Evolutionary conservation across 2,113 vertebrate genomes (phyloP).

Genomic region (Larimichthys polyactis): DNA sequence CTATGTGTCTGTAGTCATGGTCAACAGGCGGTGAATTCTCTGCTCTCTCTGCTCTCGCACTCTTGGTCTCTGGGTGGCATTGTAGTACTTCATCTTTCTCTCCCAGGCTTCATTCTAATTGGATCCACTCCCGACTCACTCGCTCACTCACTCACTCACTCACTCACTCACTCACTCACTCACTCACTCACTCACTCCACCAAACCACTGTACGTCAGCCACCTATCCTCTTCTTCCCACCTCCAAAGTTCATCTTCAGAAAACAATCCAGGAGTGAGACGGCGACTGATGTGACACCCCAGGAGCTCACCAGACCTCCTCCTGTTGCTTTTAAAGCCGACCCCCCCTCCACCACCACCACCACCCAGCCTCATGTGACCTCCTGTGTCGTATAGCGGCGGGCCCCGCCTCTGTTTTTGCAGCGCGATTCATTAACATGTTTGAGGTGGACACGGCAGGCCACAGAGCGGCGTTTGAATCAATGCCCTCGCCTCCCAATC

Average conservation of each 20-base stretch:
- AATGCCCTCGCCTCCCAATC: conserved; percentile 80
- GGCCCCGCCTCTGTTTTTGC: conserved; percentile 41
- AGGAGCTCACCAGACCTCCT: conserved; percentile 1
- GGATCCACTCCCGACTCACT: conserved; percentile 39
- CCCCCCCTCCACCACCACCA: neutral
- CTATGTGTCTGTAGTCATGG: conserved; percentile 76
- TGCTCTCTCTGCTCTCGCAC: conserved; percentile 54
- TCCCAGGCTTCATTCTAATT: conserved; percentile 65
- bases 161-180: no score
- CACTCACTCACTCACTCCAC: no score
- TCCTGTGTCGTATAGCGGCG: neutral
- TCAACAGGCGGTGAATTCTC: conserved; percentile 70
- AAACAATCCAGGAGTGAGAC: conserved; percentile 25
- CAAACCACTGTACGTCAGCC: conserved; percentile 22
- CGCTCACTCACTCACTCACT: no score
- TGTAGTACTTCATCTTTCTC: conserved; percentile 61
- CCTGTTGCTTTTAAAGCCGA: conserved; percentile 50
- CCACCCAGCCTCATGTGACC: neutral
- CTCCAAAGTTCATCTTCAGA: conserved; percentile 23
- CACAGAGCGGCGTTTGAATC: conserved; percentile 71
- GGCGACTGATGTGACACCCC: conserved; percentile 29
- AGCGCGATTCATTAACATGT: conserved; percentile 80
- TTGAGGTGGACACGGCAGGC: conserved; percentile 66
- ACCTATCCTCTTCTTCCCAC: conserved; percentile 26
- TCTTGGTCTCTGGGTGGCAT: conserved; percentile 65